Evolutionary conservation across 2,888 invertebrate species (phyloP).

Genomic region (Ashinkailepas kermadecensis): DNA sequence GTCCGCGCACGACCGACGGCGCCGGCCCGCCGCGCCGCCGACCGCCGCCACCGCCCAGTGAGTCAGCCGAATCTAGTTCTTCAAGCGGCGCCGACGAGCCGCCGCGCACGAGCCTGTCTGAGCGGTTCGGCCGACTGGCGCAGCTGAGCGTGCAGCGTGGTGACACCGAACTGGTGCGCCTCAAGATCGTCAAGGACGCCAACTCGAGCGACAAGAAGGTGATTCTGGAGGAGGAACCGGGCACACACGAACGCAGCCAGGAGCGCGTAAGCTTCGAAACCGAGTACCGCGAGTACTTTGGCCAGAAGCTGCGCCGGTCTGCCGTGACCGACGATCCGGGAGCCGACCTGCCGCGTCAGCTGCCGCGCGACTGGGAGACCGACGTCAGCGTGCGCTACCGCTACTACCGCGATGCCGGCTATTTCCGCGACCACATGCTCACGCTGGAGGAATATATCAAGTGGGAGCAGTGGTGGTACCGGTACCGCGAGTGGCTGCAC

Average conservation of each 20-base stretch:
- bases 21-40: background rate
- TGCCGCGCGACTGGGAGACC: slow-evolving; percentile 55
- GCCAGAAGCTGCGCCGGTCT: slow-evolving; percentile 32
- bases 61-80: slow-evolving; percentile 53
- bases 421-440: slow-evolving; percentile 59
- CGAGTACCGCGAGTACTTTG: slow-evolving; percentile 33
- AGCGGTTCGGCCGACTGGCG: slow-evolving; percentile 82
- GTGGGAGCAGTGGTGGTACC: slow-evolving; percentile 94
- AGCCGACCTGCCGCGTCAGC: slow-evolving; percentile 31
- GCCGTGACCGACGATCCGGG: slow-evolving; percentile 33
- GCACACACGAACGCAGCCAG: slow-evolving; percentile 29
- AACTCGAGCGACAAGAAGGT: slow-evolving; percentile 41
- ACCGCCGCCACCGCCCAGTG: slow-evolving; percentile 36
- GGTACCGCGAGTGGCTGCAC: slow-evolving; percentile 83
- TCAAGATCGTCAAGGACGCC: slow-evolving; percentile 57
- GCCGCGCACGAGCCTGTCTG: slow-evolving; percentile 61
- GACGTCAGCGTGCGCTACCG: slow-evolving; percentile 66
- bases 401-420: slow-evolving; percentile 81
- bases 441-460: slow-evolving; percentile 75
- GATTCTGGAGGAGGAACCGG: slow-evolving; percentile 31
- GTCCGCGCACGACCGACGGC: background rate
- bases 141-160: slow-evolving; percentile 80
- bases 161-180: slow-evolving; percentile 79
- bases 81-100: slow-evolving; percentile 50
- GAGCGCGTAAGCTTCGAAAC: slow-evolving; percentile 23